phyloP scores from a whole-genome alignment of 2,888 invertebrate species.

The Yponomeuta evonymella region DNA sequence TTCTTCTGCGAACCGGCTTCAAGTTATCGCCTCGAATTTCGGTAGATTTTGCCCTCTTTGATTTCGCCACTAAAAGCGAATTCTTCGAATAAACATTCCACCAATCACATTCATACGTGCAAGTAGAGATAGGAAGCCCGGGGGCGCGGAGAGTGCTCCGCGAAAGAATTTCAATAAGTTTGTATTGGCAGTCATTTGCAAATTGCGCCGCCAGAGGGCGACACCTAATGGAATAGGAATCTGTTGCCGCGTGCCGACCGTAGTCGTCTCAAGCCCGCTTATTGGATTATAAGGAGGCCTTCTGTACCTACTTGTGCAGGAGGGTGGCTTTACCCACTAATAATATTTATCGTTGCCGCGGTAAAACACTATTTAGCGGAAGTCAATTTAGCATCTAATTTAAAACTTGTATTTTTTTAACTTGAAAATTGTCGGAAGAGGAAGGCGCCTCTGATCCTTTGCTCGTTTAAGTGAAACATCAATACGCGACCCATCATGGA shows the following conservation, averaged over 20 bases:
- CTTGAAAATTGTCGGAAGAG: slow-evolving; percentile 21
- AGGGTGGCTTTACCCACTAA: not conserved
- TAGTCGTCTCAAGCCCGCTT: slow-evolving; percentile 38
- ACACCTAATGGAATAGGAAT: slow-evolving; percentile 73
- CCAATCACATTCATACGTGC: slow-evolving; percentile 14
- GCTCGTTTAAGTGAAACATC: slow-evolving; percentile 14
- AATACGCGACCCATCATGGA: slow-evolving; percentile 17
- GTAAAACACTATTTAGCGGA: not conserved
- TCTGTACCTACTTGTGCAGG: not conserved
- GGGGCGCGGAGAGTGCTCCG: slow-evolving; percentile 37
- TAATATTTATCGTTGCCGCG: not conserved
- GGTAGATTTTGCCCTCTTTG: not conserved
- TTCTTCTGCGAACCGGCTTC: slow-evolving; percentile 22
- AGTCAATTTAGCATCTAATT: too few species aligned
- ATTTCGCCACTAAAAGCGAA: slow-evolving; percentile 8
- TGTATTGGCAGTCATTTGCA: slow-evolving; percentile 68
- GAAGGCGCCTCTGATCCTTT: slow-evolving; percentile 16
- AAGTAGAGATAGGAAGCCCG: slow-evolving; percentile 30
- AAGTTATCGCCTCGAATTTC: slow-evolving; percentile 2
- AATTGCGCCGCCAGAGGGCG: slow-evolving; percentile 62
- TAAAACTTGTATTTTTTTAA: too few species aligned
- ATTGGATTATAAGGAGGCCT: slow-evolving; percentile 50
- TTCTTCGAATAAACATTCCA: slow-evolving; percentile 13
- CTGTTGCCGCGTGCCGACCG: slow-evolving; percentile 45
- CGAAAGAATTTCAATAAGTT: slow-evolving; percentile 75